Conservation (phyloP, 2,113 vertebrate genomes). For the Loxodonta africana region DNA sequence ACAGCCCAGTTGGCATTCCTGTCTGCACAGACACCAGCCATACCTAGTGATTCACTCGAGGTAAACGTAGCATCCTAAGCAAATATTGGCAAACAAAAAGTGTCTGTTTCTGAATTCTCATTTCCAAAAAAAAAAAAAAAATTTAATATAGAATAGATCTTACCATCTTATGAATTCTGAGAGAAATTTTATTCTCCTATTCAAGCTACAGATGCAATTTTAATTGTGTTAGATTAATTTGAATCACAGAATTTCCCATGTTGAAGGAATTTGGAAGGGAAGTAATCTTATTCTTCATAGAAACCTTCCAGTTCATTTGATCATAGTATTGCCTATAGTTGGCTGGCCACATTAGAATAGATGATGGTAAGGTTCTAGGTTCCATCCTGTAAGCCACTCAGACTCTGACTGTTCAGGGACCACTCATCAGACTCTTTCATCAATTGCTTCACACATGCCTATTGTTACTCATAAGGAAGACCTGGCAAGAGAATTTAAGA, state of each 20-base stretch:
- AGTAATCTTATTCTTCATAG: neutral
- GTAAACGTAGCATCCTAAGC: neutral
- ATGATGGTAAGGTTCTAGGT: neutral
- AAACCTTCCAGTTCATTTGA: conserved; percentile 26
- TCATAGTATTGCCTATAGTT: neutral
- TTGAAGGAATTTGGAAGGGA: neutral
- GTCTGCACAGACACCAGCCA: conserved; percentile 7
- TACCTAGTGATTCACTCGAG: neutral
- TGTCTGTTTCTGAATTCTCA: neutral
- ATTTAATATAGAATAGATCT: neutral
- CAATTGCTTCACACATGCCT: neutral
- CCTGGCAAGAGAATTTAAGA: neutral
- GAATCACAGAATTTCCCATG: conserved; percentile 1
- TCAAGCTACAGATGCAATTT: neutral
- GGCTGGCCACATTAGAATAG: neutral
- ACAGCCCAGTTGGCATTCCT: neutral
- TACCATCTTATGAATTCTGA: conserved; percentile 19
- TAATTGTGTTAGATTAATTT: conserved; percentile 47
- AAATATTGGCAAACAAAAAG: neutral
- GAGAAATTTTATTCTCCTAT: neutral
- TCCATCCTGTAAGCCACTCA: neutral
- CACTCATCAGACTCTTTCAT: neutral
- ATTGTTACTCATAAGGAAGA: neutral
- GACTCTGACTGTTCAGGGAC: neutral
- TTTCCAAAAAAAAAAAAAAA: neutral